Percentiles rank a stretch among this genome's conserved stretches.
These are phyloP conservation scores for Indicator indicator DNA, from an alignment of 2,113 vertebrate species.

Conservation along the genomic window DNA sequence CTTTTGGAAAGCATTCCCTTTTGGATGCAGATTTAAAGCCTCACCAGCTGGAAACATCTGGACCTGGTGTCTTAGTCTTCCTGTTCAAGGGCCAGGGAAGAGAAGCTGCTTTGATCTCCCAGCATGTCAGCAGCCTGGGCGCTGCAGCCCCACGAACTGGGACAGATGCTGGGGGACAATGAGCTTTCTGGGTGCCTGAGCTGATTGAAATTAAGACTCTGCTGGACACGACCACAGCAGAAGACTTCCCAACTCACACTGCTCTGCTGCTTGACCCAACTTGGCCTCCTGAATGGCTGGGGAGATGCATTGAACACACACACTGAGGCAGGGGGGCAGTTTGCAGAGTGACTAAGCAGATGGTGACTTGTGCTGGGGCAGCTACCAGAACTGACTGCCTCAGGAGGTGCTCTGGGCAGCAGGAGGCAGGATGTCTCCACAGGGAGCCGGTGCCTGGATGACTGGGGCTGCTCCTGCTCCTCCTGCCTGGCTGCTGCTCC, in stretches of 20 bases:
- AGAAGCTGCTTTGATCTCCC: constrained; percentile 15
- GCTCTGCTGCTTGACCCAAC: not conserved
- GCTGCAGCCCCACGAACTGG: not conserved
- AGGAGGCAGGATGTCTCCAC: not conserved
- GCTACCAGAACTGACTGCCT: not conserved
- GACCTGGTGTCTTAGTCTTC: not conserved
- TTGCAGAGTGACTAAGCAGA: not conserved
- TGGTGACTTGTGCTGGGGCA: not conserved
- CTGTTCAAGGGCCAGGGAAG: not conserved
- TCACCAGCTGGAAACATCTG: constrained; percentile 27
- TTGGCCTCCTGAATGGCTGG: not conserved
- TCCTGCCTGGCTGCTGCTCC: not conserved
- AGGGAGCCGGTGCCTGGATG: not conserved
- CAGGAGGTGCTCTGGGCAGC: not conserved
- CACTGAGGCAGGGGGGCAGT: fast-evolving
- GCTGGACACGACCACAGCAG: not conserved
- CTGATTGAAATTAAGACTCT: not conserved
- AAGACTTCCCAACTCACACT: not conserved
- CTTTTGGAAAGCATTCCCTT: not conserved
- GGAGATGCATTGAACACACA: not conserved
- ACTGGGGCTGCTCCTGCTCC: not conserved
- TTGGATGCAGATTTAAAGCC: constrained; percentile 16
- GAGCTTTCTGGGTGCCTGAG: not conserved
- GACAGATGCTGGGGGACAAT: not conserved
- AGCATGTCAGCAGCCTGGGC: not conserved